Evolutionary conservation across 2,113 vertebrate genomes (phyloP).

Genomic region (Lampris megalopsis): DNA sequence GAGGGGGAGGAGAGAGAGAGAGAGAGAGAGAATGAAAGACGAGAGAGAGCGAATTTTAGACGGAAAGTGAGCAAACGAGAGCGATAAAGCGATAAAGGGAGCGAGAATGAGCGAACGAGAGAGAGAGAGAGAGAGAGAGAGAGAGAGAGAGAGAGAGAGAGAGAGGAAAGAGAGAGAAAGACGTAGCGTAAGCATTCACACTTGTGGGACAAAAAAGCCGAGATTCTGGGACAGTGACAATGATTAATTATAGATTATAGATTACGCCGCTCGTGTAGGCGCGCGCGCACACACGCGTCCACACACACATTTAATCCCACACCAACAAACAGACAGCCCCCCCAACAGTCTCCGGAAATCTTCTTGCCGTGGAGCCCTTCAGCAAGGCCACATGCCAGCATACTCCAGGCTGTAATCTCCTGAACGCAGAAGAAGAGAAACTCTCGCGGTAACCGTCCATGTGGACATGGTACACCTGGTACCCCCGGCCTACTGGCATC

Average conservation of each 20-base stretch:
- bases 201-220: slow-evolving; percentile 50
- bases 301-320: slow-evolving; percentile 17
- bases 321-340: neutral
- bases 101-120: slow-evolving; percentile 1
- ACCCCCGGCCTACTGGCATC: neutral
- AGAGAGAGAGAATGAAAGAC: neutral
- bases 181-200: slow-evolving; percentile 35
- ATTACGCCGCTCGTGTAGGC: slow-evolving; percentile 31
- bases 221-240: slow-evolving; percentile 48
- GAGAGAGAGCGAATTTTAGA: neutral
- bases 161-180: neutral
- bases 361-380: neutral
- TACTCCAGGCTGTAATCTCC: no score
- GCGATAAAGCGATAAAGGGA: slow-evolving; percentile 11
- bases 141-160: slow-evolving; percentile 7
- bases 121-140: slow-evolving; percentile 18
- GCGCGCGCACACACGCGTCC: slow-evolving; percentile 1
- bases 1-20: slow-evolving; percentile 5
- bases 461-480: no score
- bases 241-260: slow-evolving; percentile 69
- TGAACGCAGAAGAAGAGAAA: no score
- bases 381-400: neutral
- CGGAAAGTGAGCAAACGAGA: neutral
- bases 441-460: no score
- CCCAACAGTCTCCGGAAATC: slow-evolving; percentile 13